These are phyloP conservation scores for Hystrix brachyura DNA, from an alignment of 2,113 vertebrate species.

Conservation along the genomic window DNA sequence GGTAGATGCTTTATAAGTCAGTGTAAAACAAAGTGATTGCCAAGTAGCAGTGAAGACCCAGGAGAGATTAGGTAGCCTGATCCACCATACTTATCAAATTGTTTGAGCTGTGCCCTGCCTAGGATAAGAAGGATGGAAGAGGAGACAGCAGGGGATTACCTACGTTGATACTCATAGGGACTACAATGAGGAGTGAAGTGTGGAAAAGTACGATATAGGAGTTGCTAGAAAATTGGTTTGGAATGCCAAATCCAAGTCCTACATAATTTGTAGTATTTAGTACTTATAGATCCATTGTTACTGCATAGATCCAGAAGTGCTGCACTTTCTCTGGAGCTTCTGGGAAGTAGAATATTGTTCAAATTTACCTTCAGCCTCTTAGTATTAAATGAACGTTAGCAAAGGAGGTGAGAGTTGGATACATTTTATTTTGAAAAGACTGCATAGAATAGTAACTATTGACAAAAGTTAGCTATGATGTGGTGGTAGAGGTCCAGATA, in stretches of 20 bases:
- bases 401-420: neutral
- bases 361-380: constrained; percentile 4
- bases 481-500: neutral
- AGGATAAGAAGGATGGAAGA: neutral
- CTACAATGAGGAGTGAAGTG: neutral
- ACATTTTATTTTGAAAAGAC: constrained; percentile 17
- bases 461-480: neutral
- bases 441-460: neutral
- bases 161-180: neutral
- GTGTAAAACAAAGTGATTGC: neutral
- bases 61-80: neutral
- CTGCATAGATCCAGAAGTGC: neutral
- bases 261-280: neutral
- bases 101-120: neutral
- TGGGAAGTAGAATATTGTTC: neutral
- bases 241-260: neutral
- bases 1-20: neutral
- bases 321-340: neutral
- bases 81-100: neutral
- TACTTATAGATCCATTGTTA: neutral
- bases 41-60: neutral
- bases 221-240: constrained; percentile 19
- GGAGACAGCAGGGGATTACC: neutral
- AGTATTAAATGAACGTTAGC: neutral
- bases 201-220: neutral